Percentiles rank a stretch among this genome's conserved stretches.
phyloP scores from a whole-genome alignment of 2,113 vertebrate species.

The Platysteira castanea region DNA sequence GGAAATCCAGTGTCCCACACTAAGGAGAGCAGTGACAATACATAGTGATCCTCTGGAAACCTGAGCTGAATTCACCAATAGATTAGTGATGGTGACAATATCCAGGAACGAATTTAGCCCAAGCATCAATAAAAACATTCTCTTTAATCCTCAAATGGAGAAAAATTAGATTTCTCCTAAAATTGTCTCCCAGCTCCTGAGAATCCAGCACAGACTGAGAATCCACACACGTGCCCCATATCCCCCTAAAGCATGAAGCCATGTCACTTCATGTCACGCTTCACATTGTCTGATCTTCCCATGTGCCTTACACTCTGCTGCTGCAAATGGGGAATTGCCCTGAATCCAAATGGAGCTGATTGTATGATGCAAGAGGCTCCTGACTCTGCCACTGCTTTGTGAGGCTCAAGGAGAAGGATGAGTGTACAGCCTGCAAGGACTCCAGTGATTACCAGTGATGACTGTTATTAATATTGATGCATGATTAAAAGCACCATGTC shows the following conservation, averaged over 20 bases:
- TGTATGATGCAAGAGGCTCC: not conserved
- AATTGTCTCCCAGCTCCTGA: not conserved
- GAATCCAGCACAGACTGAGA: not conserved
- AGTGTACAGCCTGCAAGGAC: not conserved
- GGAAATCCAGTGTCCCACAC: not conserved
- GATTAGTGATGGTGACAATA: not conserved
- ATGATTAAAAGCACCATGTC: not conserved
- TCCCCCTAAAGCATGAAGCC: not conserved
- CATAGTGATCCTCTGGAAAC: not conserved
- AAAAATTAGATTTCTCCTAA: not conserved
- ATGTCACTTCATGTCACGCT: not conserved
- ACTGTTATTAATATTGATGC: not conserved
- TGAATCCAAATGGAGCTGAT: not conserved
- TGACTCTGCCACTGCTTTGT: not conserved
- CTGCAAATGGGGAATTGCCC: not conserved
- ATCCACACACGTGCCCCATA: rapidly evolving
- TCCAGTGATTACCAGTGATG: not conserved
- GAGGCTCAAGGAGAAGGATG: not conserved
- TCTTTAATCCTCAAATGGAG: not conserved
- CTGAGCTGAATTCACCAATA: not conserved
- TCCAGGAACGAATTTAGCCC: not conserved
- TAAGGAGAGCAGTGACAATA: not conserved
- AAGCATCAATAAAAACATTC: not conserved
- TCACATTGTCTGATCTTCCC: not conserved
- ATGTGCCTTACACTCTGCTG: not conserved